Base-by-base conservation (phyloP, 35 echinoderm and acorn worm species). In the Heliocidaris erythrogramma region DNA sequence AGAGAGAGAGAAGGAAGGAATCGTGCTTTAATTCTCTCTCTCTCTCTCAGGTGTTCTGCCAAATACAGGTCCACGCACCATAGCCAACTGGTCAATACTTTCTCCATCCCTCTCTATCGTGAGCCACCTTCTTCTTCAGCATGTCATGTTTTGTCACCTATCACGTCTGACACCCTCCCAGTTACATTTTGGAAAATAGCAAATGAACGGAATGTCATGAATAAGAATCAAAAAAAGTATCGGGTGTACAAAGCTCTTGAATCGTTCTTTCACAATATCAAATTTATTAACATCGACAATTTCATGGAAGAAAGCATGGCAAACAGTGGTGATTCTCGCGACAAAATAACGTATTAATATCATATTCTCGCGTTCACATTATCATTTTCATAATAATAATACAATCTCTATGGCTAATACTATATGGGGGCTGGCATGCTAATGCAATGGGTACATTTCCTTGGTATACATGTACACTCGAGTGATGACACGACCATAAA, bases 221-320 rank as follows among this genome's bases (percentile, higher is more conserved):
- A 42, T 42, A 42, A 56, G 14, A 10, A 53, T 53, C 50, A 56
- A 10, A 78, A 78, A 6, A 78, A 91, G 30, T 42, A 0, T 91
- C 5, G 9, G 21, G 21, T 9, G 32, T 42, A 9, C 18, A 27
- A 6, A 4, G 9, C 27, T 9, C 21, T 52, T 52, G 24, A 21
- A 52, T 47, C 7, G 12, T 42, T 48, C 42, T 48, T 91, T 93
- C 60, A 93, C 92, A 93, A 93, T 53, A 93, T 93, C 31, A 93
- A 59, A 59, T 93, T 69, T 93, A 93, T 93, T 69, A 93, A 49
- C 31, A 31, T 31, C 60, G 49, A 59, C 31, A 93, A 61, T 59
- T 27, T 69, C 14, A 93, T 93, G 49, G 49, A 93, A 93, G 49
- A 93, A 93, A 93, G 92, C 92, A 93, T 53, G 49, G 30, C 59